Evolutionary conservation across 2,797 vertebrate genomes (phyloP), one percentile per base, ranked within the genome.

Genomic region (Lutjanus argentimaculatus): DNA sequence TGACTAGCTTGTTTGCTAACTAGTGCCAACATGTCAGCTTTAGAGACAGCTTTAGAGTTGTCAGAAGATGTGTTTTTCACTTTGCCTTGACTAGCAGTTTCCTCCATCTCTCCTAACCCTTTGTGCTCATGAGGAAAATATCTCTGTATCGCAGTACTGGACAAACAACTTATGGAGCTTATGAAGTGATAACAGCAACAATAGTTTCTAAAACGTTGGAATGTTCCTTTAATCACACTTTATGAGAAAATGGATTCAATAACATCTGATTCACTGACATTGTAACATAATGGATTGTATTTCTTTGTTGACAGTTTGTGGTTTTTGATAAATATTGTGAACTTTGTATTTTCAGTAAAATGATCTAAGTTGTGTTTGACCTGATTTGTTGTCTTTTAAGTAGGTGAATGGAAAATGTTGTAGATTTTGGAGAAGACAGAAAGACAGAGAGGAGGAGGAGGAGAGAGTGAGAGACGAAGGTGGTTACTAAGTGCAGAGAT

Each of bases 401-500:
- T 30, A 72, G 49, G 22, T 66, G 13, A 80, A 74, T 66, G 80
- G 67, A 84, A 86, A 67, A 63, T 45, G 48, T 67, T 72, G 62
- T 51, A 51, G 53, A 74, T 75, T 77, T 65, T 75, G 21, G 12
- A 42, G 48, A 19, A 61, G 14, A n/a, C 21, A 74, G 65, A 77
- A 15, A 81, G 51, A 77, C 40, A 75, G 42, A 46, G 74, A 79
- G 43, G 63, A 64, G 46, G 22, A 69, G 58, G 72, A 75, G 83
- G 49, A 45, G 75, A 68, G 75, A 63, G 78, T 69, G 72, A 84
- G 66, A 79, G 69, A 68, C 48, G 67, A 75, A 88, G 68, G 85
- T 86, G 77, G 85, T 85, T 89, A 79, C 80, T n/a, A 68, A 85
- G 83, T 85, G 89, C 94, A 92, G 89, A 75, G 61, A 72, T 92